Evolutionary conservation across 2,113 vertebrate species (phyloP).

Genomic region (Coregonus clupeaformis): DNA sequence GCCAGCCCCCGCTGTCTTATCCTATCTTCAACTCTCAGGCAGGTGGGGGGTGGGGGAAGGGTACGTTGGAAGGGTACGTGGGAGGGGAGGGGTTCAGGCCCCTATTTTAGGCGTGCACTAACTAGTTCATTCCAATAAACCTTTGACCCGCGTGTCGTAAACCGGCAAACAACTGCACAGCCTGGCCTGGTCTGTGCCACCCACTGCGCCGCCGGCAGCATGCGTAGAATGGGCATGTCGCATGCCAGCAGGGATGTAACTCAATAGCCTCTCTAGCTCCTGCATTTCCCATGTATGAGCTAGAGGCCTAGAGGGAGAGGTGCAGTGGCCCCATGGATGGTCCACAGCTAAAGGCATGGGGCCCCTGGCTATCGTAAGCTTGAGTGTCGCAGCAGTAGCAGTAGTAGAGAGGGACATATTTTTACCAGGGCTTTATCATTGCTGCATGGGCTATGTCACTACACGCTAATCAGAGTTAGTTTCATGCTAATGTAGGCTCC

Average conservation of each 20-base stretch:
- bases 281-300: constrained; percentile 9
- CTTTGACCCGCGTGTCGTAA: constrained; percentile 70
- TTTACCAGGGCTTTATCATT: no score
- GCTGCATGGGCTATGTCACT: not conserved
- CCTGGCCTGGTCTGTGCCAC: constrained; percentile 57
- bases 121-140: constrained; percentile 73
- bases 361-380: not conserved
- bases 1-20: not conserved
- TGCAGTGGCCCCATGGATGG: not conserved
- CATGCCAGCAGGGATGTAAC: constrained; percentile 72
- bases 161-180: constrained; percentile 74
- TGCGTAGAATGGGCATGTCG: constrained; percentile 62
- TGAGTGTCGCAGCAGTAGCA: not conserved
- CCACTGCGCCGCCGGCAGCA: constrained; percentile 66
- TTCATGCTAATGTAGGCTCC: not conserved
- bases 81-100: constrained; percentile 37
- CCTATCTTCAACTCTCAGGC: constrained; percentile 24
- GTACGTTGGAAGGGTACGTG: constrained; percentile 31
- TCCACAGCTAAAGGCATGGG: not conserved
- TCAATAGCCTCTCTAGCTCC: constrained; percentile 53
- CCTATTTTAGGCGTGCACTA: constrained; percentile 72
- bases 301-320: not conserved
- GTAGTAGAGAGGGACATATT: not conserved
- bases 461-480: not conserved
- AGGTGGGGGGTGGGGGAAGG: constrained; percentile 16